phyloP scores from a whole-genome alignment of 2,113 vertebrate genomes.

The Anser cygnoides region DNA sequence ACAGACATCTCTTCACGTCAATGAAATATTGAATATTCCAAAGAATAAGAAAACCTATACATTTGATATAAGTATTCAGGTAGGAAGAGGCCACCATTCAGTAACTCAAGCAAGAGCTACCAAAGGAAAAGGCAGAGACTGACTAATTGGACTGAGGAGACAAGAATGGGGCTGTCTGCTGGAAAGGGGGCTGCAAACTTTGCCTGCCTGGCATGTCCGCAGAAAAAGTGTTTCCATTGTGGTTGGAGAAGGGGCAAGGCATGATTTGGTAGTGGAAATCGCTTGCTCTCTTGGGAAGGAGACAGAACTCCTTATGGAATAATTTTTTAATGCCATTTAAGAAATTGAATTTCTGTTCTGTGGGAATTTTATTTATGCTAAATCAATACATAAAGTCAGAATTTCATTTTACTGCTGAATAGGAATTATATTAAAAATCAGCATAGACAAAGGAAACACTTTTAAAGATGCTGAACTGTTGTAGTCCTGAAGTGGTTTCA shows the following conservation, averaged over 20 bases:
- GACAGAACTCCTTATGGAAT: constrained; percentile 2
- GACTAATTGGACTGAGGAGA: neutral
- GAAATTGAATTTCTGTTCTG: constrained; percentile 43
- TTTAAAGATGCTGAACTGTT: neutral
- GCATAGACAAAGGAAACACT: constrained; percentile 19
- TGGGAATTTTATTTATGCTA: constrained; percentile 55
- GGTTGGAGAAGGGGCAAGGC: neutral
- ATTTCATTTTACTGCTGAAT: constrained; percentile 19
- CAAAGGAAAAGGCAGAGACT: neutral
- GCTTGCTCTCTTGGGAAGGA: neutral
- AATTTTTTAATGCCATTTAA: constrained; percentile 47
- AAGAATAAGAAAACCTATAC: neutral
- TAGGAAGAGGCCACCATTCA: neutral
- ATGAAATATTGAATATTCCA: neutral
- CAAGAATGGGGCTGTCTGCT: neutral
- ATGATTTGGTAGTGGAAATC: neutral
- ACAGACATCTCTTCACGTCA: neutral
- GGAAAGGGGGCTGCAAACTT: neutral
- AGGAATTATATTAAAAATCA: constrained; percentile 21
- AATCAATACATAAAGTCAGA: constrained; percentile 62
- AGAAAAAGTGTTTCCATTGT: neutral
- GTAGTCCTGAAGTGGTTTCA: neutral
- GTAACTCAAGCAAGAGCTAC: neutral
- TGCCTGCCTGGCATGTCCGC: neutral
- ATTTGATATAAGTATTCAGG: neutral